Conservation (phyloP, 2,797 vertebrate genomes). For the Remorina albescens region DNA sequence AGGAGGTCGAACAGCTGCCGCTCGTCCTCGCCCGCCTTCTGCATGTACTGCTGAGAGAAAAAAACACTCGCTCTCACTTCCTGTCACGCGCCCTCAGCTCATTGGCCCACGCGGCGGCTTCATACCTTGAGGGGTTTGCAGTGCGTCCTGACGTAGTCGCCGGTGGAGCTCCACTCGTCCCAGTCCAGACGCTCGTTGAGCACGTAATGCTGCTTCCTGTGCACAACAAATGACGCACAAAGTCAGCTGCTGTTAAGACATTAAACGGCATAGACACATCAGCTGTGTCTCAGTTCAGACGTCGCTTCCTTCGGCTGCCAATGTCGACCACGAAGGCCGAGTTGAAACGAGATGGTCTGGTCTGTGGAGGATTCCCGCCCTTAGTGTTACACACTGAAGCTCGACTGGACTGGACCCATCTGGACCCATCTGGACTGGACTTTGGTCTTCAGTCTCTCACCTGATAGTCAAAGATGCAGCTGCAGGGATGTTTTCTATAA, state of each 20-base stretch:
- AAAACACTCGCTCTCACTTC: background rate
- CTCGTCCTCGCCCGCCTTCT: slow-evolving; percentile 82
- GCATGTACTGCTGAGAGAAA: slow-evolving; percentile 84
- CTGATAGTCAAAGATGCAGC: no score
- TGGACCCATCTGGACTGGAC: no score
- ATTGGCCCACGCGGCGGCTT: background rate
- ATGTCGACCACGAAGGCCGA: no score
- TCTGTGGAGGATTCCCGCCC: no score
- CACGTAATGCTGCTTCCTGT: slow-evolving; percentile 88
- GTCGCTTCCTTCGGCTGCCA: no score
- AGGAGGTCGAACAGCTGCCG: slow-evolving; percentile 89
- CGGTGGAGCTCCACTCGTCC: slow-evolving; percentile 85
- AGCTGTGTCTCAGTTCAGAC: background rate
- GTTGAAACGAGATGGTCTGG: no score
- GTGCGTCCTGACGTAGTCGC: slow-evolving; percentile 80
- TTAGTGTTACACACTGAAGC: no score
- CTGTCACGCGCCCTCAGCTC: background rate
- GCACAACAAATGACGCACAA: background rate
- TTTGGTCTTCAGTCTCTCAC: no score
- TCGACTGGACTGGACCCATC: no score
- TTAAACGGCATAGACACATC: no score
- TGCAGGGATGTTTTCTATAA: no score
- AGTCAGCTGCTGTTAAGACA: background rate
- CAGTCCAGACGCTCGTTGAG: slow-evolving; percentile 81
- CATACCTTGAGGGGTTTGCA: slow-evolving; percentile 89